A percentile compares a stretch with the other conserved stretches of the same genome.
Evolutionary conservation across 2,797 vertebrate species (phyloP).

Genomic region (Tinamus major): DNA sequence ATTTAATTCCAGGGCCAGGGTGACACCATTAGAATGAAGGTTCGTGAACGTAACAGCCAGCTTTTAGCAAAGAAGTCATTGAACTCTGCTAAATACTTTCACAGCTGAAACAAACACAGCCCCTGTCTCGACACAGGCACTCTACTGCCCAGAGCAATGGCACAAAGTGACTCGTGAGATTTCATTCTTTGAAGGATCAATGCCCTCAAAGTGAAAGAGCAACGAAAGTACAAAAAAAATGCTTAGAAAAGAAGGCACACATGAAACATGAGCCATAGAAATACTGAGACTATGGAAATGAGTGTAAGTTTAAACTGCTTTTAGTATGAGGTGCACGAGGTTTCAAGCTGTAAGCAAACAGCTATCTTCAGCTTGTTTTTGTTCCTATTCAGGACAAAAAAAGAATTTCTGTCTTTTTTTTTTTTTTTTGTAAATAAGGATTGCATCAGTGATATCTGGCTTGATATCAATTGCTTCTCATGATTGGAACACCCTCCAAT

Average conservation of each 20-base stretch:
- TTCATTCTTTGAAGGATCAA: neutral
- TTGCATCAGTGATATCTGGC: neutral
- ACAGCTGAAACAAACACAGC: neutral
- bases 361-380: neutral
- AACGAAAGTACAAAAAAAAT: neutral
- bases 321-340: neutral
- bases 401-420: neutral
- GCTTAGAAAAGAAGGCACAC: neutral
- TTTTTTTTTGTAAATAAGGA: neutral
- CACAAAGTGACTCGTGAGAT: neutral
- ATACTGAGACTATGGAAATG: neutral
- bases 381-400: neutral
- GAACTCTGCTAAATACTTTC: neutral
- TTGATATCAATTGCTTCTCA: neutral
- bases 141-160: neutral
- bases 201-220: neutral
- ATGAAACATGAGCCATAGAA: neutral
- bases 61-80: neutral
- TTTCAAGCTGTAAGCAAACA: neutral
- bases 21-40: neutral
- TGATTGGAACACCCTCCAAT: neutral
- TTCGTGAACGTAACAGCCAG: neutral
- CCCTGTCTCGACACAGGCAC: neutral
- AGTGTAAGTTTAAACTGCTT: neutral
- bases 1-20: neutral